Evolutionary conservation across 1,140 invertebrate species (phyloP).

Genomic region (Drosophila malerkotliana): DNA sequence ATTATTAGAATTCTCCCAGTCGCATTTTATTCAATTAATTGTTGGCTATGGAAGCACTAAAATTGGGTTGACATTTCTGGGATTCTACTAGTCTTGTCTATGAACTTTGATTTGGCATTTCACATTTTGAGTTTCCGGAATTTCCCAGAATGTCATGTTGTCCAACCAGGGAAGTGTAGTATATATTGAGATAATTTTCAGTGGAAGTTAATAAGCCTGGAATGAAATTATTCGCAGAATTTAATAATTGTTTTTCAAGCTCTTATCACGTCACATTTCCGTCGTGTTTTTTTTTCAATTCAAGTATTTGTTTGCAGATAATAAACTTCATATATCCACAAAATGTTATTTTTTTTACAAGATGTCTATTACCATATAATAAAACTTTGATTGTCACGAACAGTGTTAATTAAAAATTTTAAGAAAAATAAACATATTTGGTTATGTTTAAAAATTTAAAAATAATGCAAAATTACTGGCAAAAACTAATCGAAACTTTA

Average conservation of each 20-base stretch:
- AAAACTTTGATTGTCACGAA: neutral
- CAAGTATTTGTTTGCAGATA: neutral
- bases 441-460: too few relatives aligned
- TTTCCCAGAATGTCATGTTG: neutral
- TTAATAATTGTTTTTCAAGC: neutral
- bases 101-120: neutral
- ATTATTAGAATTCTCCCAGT: neutral
- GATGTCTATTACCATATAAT: neutral
- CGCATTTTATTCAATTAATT: neutral
- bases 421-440: neutral
- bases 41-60: neutral
- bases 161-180: neutral
- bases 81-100: neutral
- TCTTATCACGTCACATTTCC: neutral
- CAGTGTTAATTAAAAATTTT: neutral
- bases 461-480: too few relatives aligned
- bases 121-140: neutral
- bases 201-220: neutral
- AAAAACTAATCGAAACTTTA: too few relatives aligned
- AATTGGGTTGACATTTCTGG: neutral
- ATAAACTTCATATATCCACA: neutral
- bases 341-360: neutral
- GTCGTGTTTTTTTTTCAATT: neutral
- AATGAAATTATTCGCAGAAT: neutral
- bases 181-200: neutral